Evolutionary conservation across 2,888 invertebrate species (phyloP).

Genomic region (Pseudanteris insignis): DNA sequence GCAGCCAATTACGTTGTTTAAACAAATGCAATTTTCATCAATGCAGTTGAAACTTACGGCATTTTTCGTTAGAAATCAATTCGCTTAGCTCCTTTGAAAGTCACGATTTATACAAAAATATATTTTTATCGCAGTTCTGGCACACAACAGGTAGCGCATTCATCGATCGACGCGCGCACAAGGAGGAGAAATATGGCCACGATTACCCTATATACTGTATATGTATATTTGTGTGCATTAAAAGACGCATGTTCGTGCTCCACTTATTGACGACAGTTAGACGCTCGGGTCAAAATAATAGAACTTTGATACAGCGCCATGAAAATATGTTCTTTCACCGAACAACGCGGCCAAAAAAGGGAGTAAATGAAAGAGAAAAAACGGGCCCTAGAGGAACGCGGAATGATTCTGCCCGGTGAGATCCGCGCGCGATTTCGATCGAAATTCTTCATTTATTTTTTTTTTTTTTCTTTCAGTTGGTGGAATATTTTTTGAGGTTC

Average conservation of each 20-base stretch:
- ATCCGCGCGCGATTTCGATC: conserved; percentile 12
- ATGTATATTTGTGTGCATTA: conserved; percentile 41
- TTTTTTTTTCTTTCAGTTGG: conserved; percentile 21
- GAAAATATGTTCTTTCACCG: conserved; percentile 21
- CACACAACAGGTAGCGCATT: conserved; percentile 43
- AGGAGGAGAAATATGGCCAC: conserved; percentile 39
- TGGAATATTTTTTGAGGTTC: no score
- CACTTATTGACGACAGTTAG: conserved; percentile 42
- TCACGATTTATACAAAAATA: conserved; percentile 12
- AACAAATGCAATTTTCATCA: no score
- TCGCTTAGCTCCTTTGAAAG: no score
- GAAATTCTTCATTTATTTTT: conserved; percentile 21
- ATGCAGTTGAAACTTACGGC: no score
- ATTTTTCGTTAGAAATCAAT: no score
- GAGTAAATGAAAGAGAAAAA: no score
- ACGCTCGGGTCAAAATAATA: conserved; percentile 41
- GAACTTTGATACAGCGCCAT: conserved; percentile 30
- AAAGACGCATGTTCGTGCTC: conserved; percentile 44
- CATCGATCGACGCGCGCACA: conserved; percentile 39
- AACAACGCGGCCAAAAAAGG: background rate
- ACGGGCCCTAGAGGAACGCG: background rate
- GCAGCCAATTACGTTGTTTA: no score
- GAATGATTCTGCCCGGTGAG: conserved; percentile 1
- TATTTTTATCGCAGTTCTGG: conserved; percentile 30
- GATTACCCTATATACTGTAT: conserved; percentile 37